A percentile compares a stretch with the other conserved stretches of the same genome.
These are phyloP conservation scores for Syngnathus floridae DNA, from an alignment of 2,113 vertebrate species.

Conservation along the genomic window DNA sequence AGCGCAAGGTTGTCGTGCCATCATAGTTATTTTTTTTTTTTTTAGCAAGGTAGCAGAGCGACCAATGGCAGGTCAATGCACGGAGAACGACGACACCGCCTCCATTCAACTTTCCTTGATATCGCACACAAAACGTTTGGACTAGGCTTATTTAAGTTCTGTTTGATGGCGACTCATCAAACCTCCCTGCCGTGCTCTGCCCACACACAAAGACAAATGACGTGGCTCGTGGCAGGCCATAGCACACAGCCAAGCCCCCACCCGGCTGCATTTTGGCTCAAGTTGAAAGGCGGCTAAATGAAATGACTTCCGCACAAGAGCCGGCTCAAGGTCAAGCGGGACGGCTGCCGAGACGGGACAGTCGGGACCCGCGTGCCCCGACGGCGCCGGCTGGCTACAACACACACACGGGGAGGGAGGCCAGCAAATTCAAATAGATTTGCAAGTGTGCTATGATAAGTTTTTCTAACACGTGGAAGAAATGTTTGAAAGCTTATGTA, in stretches of 20 bases:
- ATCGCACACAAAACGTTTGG: background rate
- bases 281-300: constrained; percentile 68
- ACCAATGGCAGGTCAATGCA: constrained; percentile 25
- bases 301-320: constrained; percentile 71
- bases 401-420: background rate
- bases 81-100: background rate
- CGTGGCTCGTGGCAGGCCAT: constrained; percentile 54
- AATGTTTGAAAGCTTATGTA: constrained; percentile 5
- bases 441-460: too few species aligned
- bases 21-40: constrained; percentile 38
- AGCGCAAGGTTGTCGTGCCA: constrained; percentile 40
- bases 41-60: constrained; percentile 31
- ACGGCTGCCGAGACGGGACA: constrained; percentile 49
- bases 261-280: constrained; percentile 42
- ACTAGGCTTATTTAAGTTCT: background rate
- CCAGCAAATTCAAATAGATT: background rate
- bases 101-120: background rate
- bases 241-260: constrained; percentile 42
- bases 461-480: too few species aligned
- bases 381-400: background rate
- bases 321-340: constrained; percentile 64
- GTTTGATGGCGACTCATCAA: background rate
- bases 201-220: background rate
- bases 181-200: too few species aligned
- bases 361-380: too few species aligned